phyloP scores from a whole-genome alignment of 1,140 invertebrate species.

The Drosophila bifasciata region DNA sequence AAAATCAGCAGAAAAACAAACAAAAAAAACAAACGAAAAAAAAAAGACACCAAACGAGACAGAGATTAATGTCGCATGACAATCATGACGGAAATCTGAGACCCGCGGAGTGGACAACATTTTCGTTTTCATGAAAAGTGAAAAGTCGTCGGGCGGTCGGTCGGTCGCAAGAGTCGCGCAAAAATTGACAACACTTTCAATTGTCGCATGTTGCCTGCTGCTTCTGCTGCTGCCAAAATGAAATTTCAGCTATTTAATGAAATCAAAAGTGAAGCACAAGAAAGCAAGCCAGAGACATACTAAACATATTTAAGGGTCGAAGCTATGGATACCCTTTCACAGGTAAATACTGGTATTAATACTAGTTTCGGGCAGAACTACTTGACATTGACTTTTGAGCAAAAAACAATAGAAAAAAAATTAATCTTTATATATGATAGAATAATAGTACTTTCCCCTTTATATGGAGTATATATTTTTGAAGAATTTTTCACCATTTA shows the following conservation, averaged over 20 bases:
- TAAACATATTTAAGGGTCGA: no score
- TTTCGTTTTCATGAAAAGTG: slow-evolving; percentile 44
- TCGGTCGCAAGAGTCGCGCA: slow-evolving; percentile 24
- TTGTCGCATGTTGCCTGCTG: slow-evolving; percentile 48
- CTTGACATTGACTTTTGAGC: no score
- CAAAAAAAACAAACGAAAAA: slow-evolving; percentile 5
- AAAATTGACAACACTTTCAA: slow-evolving; percentile 65
- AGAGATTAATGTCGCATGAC: slow-evolving; percentile 67
- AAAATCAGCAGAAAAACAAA: slow-evolving; percentile 2
- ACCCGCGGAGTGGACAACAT: slow-evolving; percentile 34
- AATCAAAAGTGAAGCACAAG: slow-evolving; percentile 54
- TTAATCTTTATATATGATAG: no score
- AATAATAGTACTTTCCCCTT: no score
- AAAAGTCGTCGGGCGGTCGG: slow-evolving; percentile 30
- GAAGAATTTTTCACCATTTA: no score
- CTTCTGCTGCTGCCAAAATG: slow-evolving; percentile 1
- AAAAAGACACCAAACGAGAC: slow-evolving; percentile 41
- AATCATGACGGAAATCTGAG: slow-evolving; percentile 65
- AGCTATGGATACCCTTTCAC: no score
- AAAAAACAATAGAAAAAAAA: no score
- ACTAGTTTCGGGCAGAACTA: no score
- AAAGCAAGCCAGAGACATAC: no score
- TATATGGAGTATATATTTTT: no score
- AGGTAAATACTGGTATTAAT: no score
- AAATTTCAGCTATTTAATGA: slow-evolving; percentile 44